Evolutionary conservation across 92 coral and sea anemone species (phyloP).

Genomic region (Parazoanthus darwini): DNA sequence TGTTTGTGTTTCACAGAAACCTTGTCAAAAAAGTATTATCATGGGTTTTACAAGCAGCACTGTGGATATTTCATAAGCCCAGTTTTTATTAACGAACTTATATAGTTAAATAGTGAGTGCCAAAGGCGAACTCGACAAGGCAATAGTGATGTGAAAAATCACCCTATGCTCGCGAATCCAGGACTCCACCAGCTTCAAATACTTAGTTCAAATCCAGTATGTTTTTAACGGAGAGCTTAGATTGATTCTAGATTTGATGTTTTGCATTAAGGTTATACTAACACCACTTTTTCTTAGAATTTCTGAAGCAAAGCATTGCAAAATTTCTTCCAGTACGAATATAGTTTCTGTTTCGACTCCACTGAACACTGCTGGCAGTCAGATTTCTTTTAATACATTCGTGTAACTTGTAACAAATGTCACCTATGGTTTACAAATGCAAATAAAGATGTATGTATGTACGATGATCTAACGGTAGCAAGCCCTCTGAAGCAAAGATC

Average conservation of each 20-base stretch:
- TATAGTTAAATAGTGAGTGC: neutral
- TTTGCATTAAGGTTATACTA: neutral
- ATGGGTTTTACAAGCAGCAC: neutral
- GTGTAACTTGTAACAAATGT: too few species aligned
- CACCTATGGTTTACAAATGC: too few species aligned
- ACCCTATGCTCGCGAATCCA: neutral
- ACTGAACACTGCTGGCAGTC: too few species aligned
- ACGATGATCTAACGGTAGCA: too few species aligned
- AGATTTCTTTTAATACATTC: too few species aligned
- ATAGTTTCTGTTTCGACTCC: too few species aligned
- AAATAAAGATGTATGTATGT: too few species aligned
- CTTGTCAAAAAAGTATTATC: too few species aligned
- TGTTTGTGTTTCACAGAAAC: neutral
- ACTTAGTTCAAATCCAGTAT: neutral
- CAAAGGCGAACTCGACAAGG: neutral
- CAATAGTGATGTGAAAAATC: neutral
- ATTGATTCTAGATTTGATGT: neutral
- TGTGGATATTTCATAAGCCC: neutral
- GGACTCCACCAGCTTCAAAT: neutral
- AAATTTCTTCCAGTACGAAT: too few species aligned
- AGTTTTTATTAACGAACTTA: neutral
- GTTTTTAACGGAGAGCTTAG: neutral
- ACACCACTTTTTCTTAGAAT: neutral
- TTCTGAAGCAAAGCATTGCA: neutral
- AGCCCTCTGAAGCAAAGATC: too few species aligned